These are phyloP conservation scores for Melieria picta DNA, from an alignment of 2,888 invertebrate genomes.

Conservation along the genomic window DNA sequence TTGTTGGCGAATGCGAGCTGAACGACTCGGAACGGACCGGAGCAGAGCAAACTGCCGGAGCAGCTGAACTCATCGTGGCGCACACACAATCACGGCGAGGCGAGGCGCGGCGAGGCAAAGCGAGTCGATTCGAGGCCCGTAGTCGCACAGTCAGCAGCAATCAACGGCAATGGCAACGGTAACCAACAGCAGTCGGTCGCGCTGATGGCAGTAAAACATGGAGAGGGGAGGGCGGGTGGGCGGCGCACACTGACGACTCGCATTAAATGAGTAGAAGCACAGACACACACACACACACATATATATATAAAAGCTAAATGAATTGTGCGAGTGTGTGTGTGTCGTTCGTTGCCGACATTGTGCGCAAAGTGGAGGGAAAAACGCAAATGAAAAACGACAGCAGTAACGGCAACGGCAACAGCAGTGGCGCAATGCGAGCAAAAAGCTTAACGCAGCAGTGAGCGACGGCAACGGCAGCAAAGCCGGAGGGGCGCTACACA, in stretches of 20 bases:
- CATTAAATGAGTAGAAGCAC: constrained; percentile 24
- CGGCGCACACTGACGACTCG: constrained; percentile 12
- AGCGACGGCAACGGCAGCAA: neutral
- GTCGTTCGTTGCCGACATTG: constrained; percentile 10
- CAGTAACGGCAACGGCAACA: constrained; percentile 17
- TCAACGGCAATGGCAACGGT: constrained; percentile 15
- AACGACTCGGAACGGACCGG: constrained; percentile 17
- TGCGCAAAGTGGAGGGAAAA: neutral
- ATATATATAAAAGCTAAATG: constrained; percentile 17
- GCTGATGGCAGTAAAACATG: neutral
- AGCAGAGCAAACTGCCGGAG: constrained; percentile 14
- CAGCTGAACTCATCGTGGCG: constrained; percentile 16
- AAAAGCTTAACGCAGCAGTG: neutral
- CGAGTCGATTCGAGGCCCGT: neutral
- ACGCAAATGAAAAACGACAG: constrained; percentile 32
- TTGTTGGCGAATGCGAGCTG: neutral
- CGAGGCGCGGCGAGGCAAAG: no score
- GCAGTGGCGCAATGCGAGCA: neutral
- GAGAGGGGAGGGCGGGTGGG: neutral
- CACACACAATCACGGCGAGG: neutral
- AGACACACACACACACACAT: constrained; percentile 15
- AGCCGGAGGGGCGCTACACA: constrained; percentile 1
- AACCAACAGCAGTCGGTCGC: neutral
- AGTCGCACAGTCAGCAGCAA: constrained; percentile 26
- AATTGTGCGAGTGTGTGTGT: constrained; percentile 3